Evolutionary conservation across 2,113 vertebrate genomes (phyloP).

Genomic region (Steatornis caripensis): DNA sequence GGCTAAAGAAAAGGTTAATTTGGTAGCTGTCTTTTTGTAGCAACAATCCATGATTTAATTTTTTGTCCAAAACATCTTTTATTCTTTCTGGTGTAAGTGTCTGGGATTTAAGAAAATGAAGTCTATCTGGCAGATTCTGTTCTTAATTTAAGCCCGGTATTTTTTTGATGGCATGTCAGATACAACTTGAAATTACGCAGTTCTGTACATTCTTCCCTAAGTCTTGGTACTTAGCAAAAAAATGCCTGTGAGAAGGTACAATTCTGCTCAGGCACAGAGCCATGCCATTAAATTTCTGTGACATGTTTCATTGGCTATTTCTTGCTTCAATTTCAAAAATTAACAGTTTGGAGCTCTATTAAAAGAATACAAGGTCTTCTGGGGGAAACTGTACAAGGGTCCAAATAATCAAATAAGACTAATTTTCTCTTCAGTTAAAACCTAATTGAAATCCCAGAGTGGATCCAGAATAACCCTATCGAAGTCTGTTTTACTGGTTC

Average conservation of each 20-base stretch:
- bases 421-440: neutral
- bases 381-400: neutral
- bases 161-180: neutral
- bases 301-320: neutral
- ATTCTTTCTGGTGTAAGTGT: neutral
- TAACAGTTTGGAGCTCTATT: neutral
- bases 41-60: neutral
- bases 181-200: neutral
- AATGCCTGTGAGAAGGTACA: neutral
- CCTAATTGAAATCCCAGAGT: neutral
- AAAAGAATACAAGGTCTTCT: neutral
- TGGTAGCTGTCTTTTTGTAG: neutral
- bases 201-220: neutral
- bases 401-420: neutral
- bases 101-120: neutral
- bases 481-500: neutral
- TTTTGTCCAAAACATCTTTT: neutral
- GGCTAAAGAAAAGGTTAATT: neutral
- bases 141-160: neutral
- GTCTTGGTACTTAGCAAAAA: neutral
- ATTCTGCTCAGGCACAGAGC: neutral
- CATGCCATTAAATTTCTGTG: neutral
- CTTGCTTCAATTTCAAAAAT: neutral
- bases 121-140: neutral
- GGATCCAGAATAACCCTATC: neutral